Conservation (phyloP, 2,797 vertebrate species). For the Sebastes taczanowskii region DNA sequence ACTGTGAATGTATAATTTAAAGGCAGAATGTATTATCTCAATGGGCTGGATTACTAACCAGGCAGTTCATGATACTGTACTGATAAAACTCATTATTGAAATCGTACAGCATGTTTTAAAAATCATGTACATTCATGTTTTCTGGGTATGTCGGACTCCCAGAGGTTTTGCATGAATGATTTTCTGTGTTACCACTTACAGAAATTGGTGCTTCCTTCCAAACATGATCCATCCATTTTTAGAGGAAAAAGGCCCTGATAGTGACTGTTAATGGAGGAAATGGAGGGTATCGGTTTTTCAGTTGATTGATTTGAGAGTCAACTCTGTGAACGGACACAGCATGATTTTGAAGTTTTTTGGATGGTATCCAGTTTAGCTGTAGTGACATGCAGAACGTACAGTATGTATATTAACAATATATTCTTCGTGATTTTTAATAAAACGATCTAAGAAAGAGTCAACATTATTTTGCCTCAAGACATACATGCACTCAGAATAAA, state of each 20-base stretch:
- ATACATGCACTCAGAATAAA: neutral
- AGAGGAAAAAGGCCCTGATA: neutral
- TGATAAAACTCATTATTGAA: neutral
- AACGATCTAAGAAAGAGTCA: no score
- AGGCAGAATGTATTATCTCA: neutral
- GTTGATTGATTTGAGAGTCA: neutral
- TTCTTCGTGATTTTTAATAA: neutral
- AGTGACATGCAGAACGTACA: neutral
- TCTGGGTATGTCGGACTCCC: neutral
- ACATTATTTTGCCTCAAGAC: neutral
- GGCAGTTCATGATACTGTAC: neutral
- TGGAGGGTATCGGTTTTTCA: neutral
- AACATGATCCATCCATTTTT: neutral
- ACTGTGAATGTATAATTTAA: neutral
- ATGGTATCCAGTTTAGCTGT: neutral
- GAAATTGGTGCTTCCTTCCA: neutral
- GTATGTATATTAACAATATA: neutral
- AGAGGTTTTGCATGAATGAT: constrained; percentile 1
- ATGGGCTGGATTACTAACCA: neutral
- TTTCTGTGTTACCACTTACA: neutral
- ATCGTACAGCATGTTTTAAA: neutral
- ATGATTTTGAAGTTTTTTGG: neutral
- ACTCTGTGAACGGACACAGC: neutral
- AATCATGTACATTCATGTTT: constrained; percentile 1
- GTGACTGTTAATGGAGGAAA: neutral